A percentile compares a stretch with the other conserved stretches of the same genome.
These are phyloP conservation scores for Archilochus colubris DNA, from an alignment of 2,113 vertebrate genomes.

Conservation along the genomic window DNA sequence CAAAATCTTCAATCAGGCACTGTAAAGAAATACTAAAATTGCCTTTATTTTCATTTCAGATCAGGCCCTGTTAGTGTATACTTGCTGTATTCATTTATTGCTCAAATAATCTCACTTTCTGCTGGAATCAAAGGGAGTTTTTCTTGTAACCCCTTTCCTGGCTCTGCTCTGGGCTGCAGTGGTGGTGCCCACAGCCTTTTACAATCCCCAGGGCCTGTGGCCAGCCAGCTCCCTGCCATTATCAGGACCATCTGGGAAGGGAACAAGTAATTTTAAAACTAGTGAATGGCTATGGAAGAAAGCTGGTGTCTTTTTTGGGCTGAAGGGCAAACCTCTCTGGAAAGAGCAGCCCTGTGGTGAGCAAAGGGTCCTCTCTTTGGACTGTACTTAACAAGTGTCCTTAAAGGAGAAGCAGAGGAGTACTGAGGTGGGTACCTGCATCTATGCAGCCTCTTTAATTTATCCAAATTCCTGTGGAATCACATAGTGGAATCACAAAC, in stretches of 20 bases:
- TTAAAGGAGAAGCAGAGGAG: not conserved
- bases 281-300: not conserved
- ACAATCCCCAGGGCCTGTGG: not conserved
- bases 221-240: not conserved
- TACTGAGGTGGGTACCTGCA: not conserved
- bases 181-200: not conserved
- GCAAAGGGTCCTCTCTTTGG: not conserved
- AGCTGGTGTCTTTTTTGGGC: not conserved
- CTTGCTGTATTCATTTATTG: not conserved
- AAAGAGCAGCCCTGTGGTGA: not conserved
- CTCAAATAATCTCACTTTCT: not conserved
- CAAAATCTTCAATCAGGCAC: conserved; percentile 26
- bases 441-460: not conserved
- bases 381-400: not conserved
- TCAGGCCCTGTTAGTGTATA: not conserved
- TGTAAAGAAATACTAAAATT: conserved; percentile 25
- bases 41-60: conserved; percentile 15
- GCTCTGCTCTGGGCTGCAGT: not conserved
- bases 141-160: not conserved
- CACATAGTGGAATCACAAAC: not conserved
- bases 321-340: not conserved
- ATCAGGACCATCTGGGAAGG: not conserved
- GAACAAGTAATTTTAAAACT: not conserved
- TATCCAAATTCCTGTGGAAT: not conserved
- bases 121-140: not conserved